Conservation (phyloP, 1,140 invertebrate species). For the Drosophila parabipectinata region DNA sequence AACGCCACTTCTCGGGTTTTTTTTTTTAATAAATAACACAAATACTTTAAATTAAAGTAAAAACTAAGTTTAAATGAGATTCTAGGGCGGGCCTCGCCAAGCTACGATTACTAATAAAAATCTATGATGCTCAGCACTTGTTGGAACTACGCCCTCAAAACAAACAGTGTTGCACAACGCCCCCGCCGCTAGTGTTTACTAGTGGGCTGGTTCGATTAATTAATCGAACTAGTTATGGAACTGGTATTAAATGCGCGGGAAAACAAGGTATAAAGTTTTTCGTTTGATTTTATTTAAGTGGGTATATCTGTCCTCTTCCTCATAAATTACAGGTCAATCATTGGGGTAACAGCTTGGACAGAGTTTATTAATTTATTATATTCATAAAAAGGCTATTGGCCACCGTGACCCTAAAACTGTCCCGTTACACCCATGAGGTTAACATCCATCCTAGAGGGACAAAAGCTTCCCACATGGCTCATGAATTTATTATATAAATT, state of each 20-base stretch:
- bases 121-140: slow-evolving; percentile 64
- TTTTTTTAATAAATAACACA: slow-evolving; percentile 12
- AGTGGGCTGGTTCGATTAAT: too few relatives aligned
- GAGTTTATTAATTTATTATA: slow-evolving; percentile 17
- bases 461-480: not conserved
- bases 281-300: too few relatives aligned
- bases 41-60: slow-evolving; percentile 4
- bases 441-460: not conserved
- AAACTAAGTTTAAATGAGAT: slow-evolving; percentile 27
- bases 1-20: not conserved
- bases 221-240: too few relatives aligned
- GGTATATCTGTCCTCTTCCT: not conserved
- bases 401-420: too few relatives aligned
- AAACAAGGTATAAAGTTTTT: too few relatives aligned
- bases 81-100: slow-evolving; percentile 35
- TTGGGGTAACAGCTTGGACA: slow-evolving; percentile 23
- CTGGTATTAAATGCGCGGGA: too few relatives aligned
- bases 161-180: slow-evolving; percentile 45
- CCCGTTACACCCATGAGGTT: not conserved
- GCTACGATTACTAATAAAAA: slow-evolving; percentile 67
- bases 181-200: too few relatives aligned
- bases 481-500: not conserved
- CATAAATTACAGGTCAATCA: not conserved
- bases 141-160: slow-evolving; percentile 78
- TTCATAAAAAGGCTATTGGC: not conserved